Percentiles rank a stretch among this genome's conserved stretches.
phyloP scores from a whole-genome alignment of 2,888 invertebrate species.

The Tetheella fluctuosa region DNA sequence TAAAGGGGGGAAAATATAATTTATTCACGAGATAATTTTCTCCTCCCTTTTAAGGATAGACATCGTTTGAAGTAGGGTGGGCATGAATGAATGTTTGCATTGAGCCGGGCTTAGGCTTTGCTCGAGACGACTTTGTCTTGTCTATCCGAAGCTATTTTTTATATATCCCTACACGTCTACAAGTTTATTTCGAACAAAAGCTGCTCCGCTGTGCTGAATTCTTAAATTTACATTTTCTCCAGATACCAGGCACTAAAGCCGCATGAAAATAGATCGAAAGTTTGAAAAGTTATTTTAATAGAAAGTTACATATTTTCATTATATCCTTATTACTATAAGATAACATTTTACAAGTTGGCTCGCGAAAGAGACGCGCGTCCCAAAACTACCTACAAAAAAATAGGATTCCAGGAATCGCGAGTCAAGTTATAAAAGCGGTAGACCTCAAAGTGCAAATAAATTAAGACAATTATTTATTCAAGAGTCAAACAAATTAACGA shows the following conservation, averaged over 20 bases:
- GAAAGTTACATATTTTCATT: too few species aligned
- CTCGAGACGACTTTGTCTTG: slow-evolving; percentile 47
- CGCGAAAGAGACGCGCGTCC: too few species aligned
- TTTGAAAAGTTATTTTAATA: background rate
- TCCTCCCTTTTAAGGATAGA: slow-evolving; percentile 75
- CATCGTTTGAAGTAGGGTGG: slow-evolving; percentile 70
- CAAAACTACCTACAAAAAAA: too few species aligned
- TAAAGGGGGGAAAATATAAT: slow-evolving; percentile 82
- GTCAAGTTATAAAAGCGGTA: background rate
- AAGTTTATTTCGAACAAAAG: background rate
- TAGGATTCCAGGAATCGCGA: too few species aligned
- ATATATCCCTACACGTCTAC: slow-evolving; percentile 24
- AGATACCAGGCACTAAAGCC: background rate
- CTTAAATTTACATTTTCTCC: background rate
- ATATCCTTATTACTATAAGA: background rate
- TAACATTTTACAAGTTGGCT: too few species aligned
- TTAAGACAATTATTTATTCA: slow-evolving; percentile 15
- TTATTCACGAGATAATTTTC: slow-evolving; percentile 84
- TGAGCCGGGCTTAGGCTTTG: slow-evolving; percentile 48
- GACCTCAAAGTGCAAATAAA: background rate
- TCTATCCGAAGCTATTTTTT: slow-evolving; percentile 40
- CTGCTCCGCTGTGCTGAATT: slow-evolving; percentile 4
- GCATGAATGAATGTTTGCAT: slow-evolving; percentile 73
- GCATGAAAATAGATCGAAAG: background rate
- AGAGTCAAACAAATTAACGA: slow-evolving; percentile 24